Conservation (phyloP, 2,113 vertebrate species). For the Candoia aspera region DNA sequence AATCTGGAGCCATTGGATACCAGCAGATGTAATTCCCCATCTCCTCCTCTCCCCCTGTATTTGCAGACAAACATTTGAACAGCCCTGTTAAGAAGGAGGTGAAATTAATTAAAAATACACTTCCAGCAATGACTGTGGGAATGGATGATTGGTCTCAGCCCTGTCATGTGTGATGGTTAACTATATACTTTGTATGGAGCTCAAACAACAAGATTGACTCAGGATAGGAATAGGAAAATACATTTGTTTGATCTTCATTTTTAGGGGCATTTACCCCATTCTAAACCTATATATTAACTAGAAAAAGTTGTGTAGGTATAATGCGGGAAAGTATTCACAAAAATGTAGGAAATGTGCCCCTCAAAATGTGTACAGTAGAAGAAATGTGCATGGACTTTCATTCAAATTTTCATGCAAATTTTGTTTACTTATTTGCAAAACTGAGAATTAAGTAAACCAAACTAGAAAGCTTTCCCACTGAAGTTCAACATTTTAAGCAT, state of each 20-base stretch:
- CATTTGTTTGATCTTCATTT: neutral
- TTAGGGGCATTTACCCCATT: neutral
- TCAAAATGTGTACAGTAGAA: neutral
- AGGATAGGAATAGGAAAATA: neutral
- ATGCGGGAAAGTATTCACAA: neutral
- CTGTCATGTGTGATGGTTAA: neutral
- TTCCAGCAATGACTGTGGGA: neutral
- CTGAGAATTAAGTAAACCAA: neutral
- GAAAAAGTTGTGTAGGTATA: neutral
- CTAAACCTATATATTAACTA: neutral
- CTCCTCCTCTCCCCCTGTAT: neutral
- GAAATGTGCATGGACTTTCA: neutral
- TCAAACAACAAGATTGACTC: neutral
- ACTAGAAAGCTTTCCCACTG: neutral
- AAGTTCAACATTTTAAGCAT: conserved; percentile 27
- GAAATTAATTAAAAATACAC: neutral
- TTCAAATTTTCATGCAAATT: neutral
- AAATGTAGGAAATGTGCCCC: neutral
- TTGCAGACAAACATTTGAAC: neutral
- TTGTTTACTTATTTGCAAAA: neutral
- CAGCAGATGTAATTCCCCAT: neutral
- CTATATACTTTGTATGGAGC: neutral
- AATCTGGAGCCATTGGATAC: neutral
- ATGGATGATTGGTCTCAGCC: neutral
- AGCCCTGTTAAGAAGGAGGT: neutral